Evolutionary conservation across 1,140 invertebrate species (phyloP).

Genomic region (Zophobas atratus): DNA sequence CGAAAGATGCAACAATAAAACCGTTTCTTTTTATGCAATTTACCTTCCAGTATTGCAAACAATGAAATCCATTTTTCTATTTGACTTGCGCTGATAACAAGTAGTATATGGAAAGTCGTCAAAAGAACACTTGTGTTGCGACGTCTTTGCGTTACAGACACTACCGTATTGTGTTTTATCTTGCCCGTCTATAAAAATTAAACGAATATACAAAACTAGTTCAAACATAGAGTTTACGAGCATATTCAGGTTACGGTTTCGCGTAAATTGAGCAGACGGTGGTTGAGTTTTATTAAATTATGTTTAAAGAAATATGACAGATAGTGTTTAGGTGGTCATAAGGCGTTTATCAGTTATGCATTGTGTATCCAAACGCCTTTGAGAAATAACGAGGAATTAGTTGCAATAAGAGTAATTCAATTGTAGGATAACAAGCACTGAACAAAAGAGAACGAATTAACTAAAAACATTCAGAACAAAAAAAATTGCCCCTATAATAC

Average conservation of each 20-base stretch:
- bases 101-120: slow-evolving; percentile 46
- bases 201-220: not conserved
- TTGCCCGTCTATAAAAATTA: slow-evolving; percentile 18
- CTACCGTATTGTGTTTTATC: slow-evolving; percentile 2
- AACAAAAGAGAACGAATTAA: too few species aligned
- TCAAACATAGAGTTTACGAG: too few species aligned
- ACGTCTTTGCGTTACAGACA: slow-evolving; percentile 27
- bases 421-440: too few species aligned
- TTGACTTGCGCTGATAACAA: slow-evolving; percentile 40
- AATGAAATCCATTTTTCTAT: slow-evolving; percentile 43
- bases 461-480: too few species aligned
- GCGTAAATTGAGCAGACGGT: not conserved
- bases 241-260: too few species aligned
- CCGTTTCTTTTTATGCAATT: slow-evolving; percentile 39
- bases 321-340: not conserved
- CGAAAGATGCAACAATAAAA: slow-evolving; percentile 32
- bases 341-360: too few species aligned
- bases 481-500: too few species aligned
- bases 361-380: too few species aligned
- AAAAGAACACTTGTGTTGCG: slow-evolving; percentile 22
- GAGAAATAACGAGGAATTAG: too few species aligned
- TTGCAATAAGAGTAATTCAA: too few species aligned
- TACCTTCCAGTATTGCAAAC: slow-evolving; percentile 39
- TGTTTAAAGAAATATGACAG: not conserved
- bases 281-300: not conserved